Base-by-base conservation (phyloP, 2,797 vertebrate genomes). In the Pipistrellus kuhlii region DNA sequence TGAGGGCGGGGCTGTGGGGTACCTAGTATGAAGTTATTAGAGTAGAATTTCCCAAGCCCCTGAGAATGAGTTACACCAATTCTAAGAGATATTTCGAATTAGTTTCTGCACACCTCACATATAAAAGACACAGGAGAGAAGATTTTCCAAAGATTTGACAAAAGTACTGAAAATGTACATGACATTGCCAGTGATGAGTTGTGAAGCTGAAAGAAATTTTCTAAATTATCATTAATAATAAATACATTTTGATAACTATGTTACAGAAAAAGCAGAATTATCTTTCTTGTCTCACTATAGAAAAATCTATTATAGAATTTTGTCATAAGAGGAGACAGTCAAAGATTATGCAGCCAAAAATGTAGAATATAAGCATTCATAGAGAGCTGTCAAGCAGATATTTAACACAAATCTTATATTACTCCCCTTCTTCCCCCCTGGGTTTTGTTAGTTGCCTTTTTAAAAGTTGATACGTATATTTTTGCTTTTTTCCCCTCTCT, bases 391-490 rank as follows among this genome's bases (percentile, higher is more conserved):
- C 32, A 83, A 72, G n/a, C 69, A 81, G 53, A 51, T 76, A 84
- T 83, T 80, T 32, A 82, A 68, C 38, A 72, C 35, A 48, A 51
- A 66, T 84, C n/a, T 85, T 53, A 64, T 41, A 2, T 86, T 75
- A 41, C 38, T 6, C 38, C 38, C 38, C 38, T 38, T 51, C 59
- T 12, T 66, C 64, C 66, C n/a, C 13, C n/a, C 20, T 23, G 32
- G 6, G 4, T 68, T 87, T 86, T 76, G 48, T 62, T 8, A 6
- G 21, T 71, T 72, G 77, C 15, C 32, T 88, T 88, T 88, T 84
- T 88, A 17, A 82, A 93, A 88, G 35, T 55, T 88, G 25, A 57
- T 80, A n/a, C n/a, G n/a, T n/a, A 51, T 62, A 92, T 90, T 71
- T 81, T 12, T 82, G 18, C 23, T 89, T 69, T 84, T 55, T 6